Base-by-base conservation (phyloP, 2,797 vertebrate genomes). In the Eutrigla gurnardus region DNA sequence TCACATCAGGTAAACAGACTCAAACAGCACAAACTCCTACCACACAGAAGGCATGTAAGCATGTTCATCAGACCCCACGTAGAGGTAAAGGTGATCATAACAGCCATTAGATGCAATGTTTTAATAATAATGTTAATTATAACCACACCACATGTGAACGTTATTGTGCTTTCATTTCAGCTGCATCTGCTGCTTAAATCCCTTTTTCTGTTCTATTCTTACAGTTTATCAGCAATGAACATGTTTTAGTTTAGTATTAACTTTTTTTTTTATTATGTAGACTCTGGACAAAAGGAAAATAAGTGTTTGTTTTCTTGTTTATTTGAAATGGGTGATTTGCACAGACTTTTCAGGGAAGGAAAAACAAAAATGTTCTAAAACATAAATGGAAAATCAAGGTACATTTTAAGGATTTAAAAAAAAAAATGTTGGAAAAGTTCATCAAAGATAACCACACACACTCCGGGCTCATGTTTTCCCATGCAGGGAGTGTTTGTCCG, bases 381-480 rank as follows among this genome's bases (percentile, higher is more conserved):
- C 43, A 15, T 45, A 45, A 25, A 25, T 25, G 25, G 25, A 25
- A 25, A 25, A 25, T 25, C 25, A 25, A 25, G 25, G 25, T 25
- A 25, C 25, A 25, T 25, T 25, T 25, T 25, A 25, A 25, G 25
- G 25, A 25, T 45, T 42, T 4, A 12, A 42, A 42, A 42, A n/a
- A 47, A 47, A 47, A 59, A 7, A 59, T 25, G 18, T 25, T 39
- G 0, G 0, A 25, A 25, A 25, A 25, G 25, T 25, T 25, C 25
- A 25, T 25, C 25, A 25, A 25, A 25, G 25, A 25, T 25, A 25
- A 25, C 25, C 25, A 25, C 25, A 25, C 25, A 40, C 53, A 57
- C 6, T 45, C 43, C 5, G 40, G 7, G 37, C 55, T 67, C 46
- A 58, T 82, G 58, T 85, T 90, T 92, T 93, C 86, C 86, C 85